Evolutionary conservation across 2,888 invertebrate genomes (phyloP).

Genomic region (Ditula angustiorana): DNA sequence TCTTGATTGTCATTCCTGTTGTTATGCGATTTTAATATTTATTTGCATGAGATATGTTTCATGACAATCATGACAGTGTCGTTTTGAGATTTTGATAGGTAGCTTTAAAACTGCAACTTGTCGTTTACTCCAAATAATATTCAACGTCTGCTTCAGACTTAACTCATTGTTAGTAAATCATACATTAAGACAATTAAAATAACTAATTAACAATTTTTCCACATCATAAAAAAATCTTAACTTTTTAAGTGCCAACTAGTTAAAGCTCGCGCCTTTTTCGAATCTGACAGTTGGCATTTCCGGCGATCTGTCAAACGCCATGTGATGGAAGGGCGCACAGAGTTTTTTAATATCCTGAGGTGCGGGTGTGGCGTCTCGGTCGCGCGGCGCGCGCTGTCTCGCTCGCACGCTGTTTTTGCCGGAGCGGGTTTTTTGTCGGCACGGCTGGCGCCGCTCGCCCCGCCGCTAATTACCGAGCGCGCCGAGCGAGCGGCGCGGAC

Average conservation of each 20-base stretch:
- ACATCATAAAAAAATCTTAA: background rate
- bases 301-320: conserved; percentile 85
- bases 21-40: conserved; percentile 1
- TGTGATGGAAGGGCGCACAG: conserved; percentile 84
- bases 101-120: no score
- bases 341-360: conserved; percentile 66
- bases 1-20: background rate
- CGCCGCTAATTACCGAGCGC: conserved; percentile 82
- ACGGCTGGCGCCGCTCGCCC: conserved; percentile 74
- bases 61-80: conserved; percentile 17
- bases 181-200: no score
- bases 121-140: no score
- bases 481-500: conserved; percentile 77
- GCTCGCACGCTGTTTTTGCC: conserved; percentile 73
- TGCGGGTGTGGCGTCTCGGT: conserved; percentile 76
- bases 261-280: conserved; percentile 76
- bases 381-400: conserved; percentile 70
- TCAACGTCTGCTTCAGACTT: background rate
- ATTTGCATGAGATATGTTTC: background rate
- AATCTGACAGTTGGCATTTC: conserved; percentile 81
- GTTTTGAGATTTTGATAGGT: conserved; percentile 7
- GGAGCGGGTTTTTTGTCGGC: conserved; percentile 81
- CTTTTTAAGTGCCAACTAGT: background rate
- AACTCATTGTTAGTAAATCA: background rate
- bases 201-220: background rate